These are phyloP conservation scores for Dolomedes plantarius DNA, from an alignment of 2,888 invertebrate genomes.

Conservation along the genomic window DNA sequence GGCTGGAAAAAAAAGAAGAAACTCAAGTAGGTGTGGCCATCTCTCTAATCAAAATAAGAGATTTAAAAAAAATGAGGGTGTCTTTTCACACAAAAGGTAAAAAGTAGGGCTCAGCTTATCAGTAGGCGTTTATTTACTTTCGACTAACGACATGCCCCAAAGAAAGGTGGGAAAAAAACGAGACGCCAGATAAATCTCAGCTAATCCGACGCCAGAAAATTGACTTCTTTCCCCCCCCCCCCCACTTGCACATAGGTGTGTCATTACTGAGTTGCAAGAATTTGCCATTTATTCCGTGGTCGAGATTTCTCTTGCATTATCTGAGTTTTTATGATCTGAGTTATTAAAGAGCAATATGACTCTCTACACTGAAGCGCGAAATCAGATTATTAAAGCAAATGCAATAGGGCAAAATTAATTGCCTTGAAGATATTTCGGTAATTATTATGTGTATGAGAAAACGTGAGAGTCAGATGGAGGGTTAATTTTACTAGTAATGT, in stretches of 20 bases:
- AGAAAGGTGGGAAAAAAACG: background rate
- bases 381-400: too few relatives aligned
- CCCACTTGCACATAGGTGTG: background rate
- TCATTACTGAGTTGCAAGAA: background rate
- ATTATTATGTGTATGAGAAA: too few relatives aligned
- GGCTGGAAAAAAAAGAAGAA: background rate
- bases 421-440: too few relatives aligned
- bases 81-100: background rate
- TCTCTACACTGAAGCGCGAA: too few relatives aligned
- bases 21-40: background rate
- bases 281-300: too few relatives aligned
- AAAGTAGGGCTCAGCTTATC: background rate
- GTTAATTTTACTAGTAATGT: too few relatives aligned
- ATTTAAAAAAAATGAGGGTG: background rate
- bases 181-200: background rate
- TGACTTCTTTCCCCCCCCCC: background rate
- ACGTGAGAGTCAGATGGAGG: too few relatives aligned
- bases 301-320: too few relatives aligned
- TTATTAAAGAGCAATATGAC: too few relatives aligned
- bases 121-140: background rate
- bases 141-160: background rate
- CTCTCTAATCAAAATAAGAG: background rate
- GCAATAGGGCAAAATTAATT: too few relatives aligned
- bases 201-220: background rate
- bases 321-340: too few relatives aligned